Conservation (phyloP, 2,797 vertebrate species). For the Tamandua tetradactyla region DNA sequence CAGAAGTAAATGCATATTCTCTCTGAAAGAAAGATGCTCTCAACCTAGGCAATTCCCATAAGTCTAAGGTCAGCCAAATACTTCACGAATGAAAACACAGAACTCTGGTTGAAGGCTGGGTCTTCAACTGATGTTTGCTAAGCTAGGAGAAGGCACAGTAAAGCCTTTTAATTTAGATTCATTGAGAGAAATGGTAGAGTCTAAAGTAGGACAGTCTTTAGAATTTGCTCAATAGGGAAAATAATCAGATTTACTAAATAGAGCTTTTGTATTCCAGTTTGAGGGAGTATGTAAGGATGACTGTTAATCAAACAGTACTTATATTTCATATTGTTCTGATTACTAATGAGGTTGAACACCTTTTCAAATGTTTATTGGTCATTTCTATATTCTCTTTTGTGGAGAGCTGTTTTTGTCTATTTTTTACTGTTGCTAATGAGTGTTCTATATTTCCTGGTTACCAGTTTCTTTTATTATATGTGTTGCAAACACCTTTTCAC, state of each 20-base stretch:
- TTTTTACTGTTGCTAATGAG: neutral
- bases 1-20: neutral
- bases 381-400: neutral
- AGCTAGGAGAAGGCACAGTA: neutral
- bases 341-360: neutral
- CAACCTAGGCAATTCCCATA: neutral
- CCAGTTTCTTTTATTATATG: neutral
- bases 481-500: neutral
- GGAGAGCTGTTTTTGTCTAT: neutral
- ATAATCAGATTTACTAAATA: neutral
- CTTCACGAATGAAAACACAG: neutral
- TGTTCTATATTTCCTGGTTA: neutral
- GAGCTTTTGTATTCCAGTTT: neutral
- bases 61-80: neutral
- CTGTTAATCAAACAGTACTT: neutral
- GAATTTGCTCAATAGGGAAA: conserved; percentile 20
- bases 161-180: neutral
- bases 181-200: neutral
- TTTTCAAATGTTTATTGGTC: neutral
- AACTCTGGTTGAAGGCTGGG: neutral
- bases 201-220: neutral
- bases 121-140: neutral
- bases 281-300: neutral
- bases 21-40: neutral
- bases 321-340: neutral